A percentile compares a stretch with the other conserved stretches of the same genome.
phyloP scores from a whole-genome alignment of 2,113 vertebrate species.

The Callaeas wilsoni region DNA sequence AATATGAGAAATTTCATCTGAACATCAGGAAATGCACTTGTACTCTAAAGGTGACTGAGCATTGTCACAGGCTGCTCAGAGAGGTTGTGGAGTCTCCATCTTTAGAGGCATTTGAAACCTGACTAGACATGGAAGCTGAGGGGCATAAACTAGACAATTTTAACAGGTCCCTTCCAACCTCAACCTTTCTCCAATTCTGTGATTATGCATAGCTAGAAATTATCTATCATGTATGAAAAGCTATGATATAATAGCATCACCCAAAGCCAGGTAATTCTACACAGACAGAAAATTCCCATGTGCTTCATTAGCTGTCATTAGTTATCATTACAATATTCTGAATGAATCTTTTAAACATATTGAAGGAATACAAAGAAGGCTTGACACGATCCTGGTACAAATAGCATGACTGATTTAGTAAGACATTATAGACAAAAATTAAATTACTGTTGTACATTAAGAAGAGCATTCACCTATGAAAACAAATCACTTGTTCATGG shows the following conservation, averaged over 20 bases:
- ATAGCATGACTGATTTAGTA: neutral
- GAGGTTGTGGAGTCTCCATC: neutral
- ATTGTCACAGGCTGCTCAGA: neutral
- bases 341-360: neutral
- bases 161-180: neutral
- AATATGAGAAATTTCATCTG: neutral
- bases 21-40: neutral
- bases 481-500: neutral
- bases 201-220: neutral
- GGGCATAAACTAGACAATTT: neutral
- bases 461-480: neutral
- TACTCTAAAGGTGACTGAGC: neutral
- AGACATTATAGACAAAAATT: neutral
- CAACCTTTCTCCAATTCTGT: neutral
- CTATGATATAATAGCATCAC: neutral
- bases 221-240: neutral
- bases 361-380: neutral
- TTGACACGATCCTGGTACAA: neutral
- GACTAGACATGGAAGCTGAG: neutral
- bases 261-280: neutral
- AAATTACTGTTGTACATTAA: neutral
- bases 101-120: neutral
- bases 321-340: neutral
- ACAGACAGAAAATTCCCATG: neutral
- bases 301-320: neutral